Evolutionary conservation across 2,113 vertebrate genomes (phyloP).

Genomic region (Limanda limanda): DNA sequence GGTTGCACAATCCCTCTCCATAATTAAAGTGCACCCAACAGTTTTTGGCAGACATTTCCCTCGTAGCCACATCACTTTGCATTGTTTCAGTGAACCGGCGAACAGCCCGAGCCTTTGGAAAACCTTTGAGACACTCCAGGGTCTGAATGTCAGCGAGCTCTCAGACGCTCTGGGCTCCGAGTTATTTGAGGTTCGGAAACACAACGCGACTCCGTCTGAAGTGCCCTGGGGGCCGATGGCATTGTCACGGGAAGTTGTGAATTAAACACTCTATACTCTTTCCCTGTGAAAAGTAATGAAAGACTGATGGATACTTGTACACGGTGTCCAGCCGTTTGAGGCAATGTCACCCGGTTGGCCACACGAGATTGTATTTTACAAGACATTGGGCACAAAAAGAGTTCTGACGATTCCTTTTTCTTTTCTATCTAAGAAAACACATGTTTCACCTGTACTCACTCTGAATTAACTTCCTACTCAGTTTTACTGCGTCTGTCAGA

Average conservation of each 20-base stretch:
- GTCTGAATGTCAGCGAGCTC: constrained; percentile 54
- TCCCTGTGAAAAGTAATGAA: constrained; percentile 21
- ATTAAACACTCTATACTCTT: constrained; percentile 22
- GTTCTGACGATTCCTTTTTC: background rate
- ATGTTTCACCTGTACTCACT: background rate
- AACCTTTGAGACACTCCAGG: constrained; percentile 32
- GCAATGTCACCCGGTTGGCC: constrained; percentile 1
- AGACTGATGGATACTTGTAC: background rate
- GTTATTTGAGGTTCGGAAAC: constrained; percentile 41
- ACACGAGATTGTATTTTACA: background rate
- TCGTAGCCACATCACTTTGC: constrained; percentile 53
- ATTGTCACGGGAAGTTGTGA: constrained; percentile 12
- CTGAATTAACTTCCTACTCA: constrained; percentile 5
- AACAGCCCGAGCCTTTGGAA: constrained; percentile 28
- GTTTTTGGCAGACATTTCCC: constrained; percentile 65
- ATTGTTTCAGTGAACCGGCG: constrained; percentile 45
- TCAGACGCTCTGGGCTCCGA: constrained; percentile 30
- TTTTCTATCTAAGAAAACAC: background rate
- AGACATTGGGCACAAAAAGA: background rate
- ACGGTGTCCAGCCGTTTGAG: background rate
- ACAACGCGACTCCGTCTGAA: constrained; percentile 24
- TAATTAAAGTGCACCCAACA: constrained; percentile 75
- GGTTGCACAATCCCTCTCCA: constrained; percentile 70
- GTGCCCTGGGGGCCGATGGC: constrained; percentile 11
- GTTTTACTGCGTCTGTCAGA: background rate